Base-by-base conservation (phyloP, 2,113 vertebrate species). In the Mus pahari region DNA sequence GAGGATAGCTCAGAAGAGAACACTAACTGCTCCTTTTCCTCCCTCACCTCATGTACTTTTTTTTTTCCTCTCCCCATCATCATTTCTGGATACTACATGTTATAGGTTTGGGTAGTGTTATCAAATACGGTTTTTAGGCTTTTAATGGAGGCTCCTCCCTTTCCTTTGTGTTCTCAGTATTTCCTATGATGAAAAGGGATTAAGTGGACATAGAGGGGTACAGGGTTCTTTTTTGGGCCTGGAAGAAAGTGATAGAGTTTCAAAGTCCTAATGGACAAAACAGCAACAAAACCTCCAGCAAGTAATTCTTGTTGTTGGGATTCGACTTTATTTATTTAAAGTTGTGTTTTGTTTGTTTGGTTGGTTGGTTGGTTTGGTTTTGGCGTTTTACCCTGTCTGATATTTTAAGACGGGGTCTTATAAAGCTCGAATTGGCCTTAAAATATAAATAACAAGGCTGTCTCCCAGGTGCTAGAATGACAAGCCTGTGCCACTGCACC, bases 311-410 rank as follows among this genome's bases (percentile, higher is more conserved):
- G 22, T 7, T 86, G 17, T 7, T 96, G 10, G 71, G 11, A 22
- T 42, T 93, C 79, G 60, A 17, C 22, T 88, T 96, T 86, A 55
- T 88, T 96, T 86, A 55, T 92, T 94, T 81, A 53, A 92, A 92
- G 58, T n/a, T 79, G 0, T 13, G 28, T 64, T 64, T 26, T 64
- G 26, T 62, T 84, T 87, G n/a, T 48, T 48, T 48, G 48, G 3
- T 48, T 48, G 48, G 3, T 48, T 48, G 48, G 3, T 48, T 48
- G 48, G 48, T 48, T 48, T 48, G 48, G 48, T 48, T 48, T 48
- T 48, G 48, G 7, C 78, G 39, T 92, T 33, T 58, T n/a, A 39
- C 20, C 28, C 24, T 64, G 7, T 66, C 60, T 66, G 26, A 36
- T 50, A 19, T 50, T 86, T 50, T 50, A 33, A 68, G 62, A 31